Base-by-base conservation (phyloP, 1,140 invertebrate genomes). In the Kradibia gibbosae region DNA sequence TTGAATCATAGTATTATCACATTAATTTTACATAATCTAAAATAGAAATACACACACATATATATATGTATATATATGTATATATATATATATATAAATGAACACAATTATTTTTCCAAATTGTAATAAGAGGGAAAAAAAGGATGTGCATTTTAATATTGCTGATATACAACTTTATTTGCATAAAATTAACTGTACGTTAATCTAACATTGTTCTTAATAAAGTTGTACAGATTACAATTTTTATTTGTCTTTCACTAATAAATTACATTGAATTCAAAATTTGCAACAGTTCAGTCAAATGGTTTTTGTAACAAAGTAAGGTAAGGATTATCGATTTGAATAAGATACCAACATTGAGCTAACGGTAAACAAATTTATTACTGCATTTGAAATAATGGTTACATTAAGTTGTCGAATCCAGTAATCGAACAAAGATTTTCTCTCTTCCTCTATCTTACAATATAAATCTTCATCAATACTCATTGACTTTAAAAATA, bases 201-300 rank as follows among this genome's bases (percentile, higher is more conserved):
- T 72, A 84, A 79, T 78, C 82, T 85, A n/a, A 81, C 79, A 60
- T 80, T 86, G 78, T 83, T 25, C 75, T 85, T 73, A 84, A 82
- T 84, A 80, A 84, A 84, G 74, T 72, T 86, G 83, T 79, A 86
- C 82, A 86, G 77, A 83, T 81, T 74, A 78, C 57, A 75, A 78
- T 83, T 74, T 80, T 13, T 77, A 60, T 72, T 3, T 79, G n/a
- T 22, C 5, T 17, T 67, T 36, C 11, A 25, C 45, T 45, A 25
- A 3, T 42, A 42, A 42, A 25, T 48, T 45, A 20, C 25, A 60
- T 67, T 22, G n/a, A n/a, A n/a, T n/a, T n/a, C n/a, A n/a, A n/a
- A n/a, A n/a, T n/a, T n/a, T n/a, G n/a, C n/a, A n/a, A n/a, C n/a
- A n/a, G n/a, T n/a, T n/a, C n/a, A n/a, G n/a, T n/a, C n/a, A n/a